Evolutionary conservation across 1,140 invertebrate species (phyloP).

Genomic region (Megalopta genalis): DNA sequence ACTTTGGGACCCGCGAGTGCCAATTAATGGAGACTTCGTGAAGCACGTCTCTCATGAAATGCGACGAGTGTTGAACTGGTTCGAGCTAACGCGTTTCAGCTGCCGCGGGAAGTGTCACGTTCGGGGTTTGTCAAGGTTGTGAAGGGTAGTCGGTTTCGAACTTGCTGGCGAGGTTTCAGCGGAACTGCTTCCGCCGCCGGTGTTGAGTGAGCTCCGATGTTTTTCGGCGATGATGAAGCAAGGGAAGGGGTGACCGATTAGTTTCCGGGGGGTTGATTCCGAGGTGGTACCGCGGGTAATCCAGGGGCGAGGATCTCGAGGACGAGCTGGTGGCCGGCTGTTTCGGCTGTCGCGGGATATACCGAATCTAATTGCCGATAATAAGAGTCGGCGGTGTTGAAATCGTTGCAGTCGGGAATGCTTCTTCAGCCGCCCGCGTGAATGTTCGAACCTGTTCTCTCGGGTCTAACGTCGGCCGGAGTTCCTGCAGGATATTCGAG

Average conservation of each 20-base stretch:
- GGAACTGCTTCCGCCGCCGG: background rate
- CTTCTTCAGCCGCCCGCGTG: background rate
- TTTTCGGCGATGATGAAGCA: background rate
- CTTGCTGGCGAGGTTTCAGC: background rate
- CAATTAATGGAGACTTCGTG: too few relatives aligned
- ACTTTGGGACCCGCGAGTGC: too few relatives aligned
- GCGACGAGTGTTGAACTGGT: too few relatives aligned
- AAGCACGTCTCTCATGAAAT: too few relatives aligned
- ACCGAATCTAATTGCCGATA: too few relatives aligned
- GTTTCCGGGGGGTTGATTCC: background rate
- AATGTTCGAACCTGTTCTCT: too few relatives aligned
- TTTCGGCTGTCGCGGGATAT: too few relatives aligned
- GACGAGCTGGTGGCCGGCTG: background rate
- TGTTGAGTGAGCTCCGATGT: background rate
- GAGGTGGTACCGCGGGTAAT: too few relatives aligned
- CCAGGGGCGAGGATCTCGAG: background rate
- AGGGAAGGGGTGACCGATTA: background rate
- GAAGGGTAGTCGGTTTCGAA: fast-evolving
- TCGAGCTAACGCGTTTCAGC: too few relatives aligned
- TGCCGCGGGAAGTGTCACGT: too few relatives aligned
- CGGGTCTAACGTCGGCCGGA: too few relatives aligned
- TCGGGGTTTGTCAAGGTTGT: too few relatives aligned
- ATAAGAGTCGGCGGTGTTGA: background rate
- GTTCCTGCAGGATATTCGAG: background rate
- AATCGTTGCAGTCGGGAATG: background rate